Evolutionary conservation across 2,113 vertebrate genomes (phyloP), one percentile per base, ranked within the genome.

Genomic region (Cricetomys ansorgei): DNA sequence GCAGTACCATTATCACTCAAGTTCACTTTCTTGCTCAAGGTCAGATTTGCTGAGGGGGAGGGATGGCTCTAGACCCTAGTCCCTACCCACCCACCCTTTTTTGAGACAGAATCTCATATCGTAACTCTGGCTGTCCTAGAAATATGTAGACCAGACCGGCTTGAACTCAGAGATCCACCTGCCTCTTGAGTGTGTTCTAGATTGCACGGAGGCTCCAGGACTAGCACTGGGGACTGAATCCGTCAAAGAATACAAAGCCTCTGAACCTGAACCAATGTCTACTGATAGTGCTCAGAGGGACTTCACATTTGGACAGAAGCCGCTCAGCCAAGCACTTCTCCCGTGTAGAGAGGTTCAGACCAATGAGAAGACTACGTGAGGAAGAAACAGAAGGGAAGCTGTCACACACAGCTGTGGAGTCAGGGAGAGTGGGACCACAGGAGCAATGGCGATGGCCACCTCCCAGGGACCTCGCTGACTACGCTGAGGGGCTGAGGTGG

Each of bases 361-460:
- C 27, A 75, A n/a, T 27, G 6, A 3, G 84, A 11, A 67, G n/a
- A 40, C 16, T 67, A 21, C 7, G 17, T 55, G 43, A 70, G 43
- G 7, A 48, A 34, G 40, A 31, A 16, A 50, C 65, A 57, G 1
- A 50, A 29, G 77, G 76, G 64, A 91, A 12, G 69, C 2, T 4
- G 7, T 75, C 65, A 21, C 27, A 29, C 29, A 37, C 21, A 45
- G 87, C 48, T 31, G 5, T 53, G 53, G n/a, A 65, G 67, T 29
- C 53, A 72, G 91, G 62, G 19, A 25, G 40, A 50, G 29, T 53
- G 70, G 65, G 85, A 59, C 16, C 70, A 27, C 1, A 1, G 11
- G 13, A 85, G 29, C 45, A 25, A 40, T 0, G 37, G 29, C 45
- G 19, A 40, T 0, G 37, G 48, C 70, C 7, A 13, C 4, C 7